These are phyloP conservation scores for Todus mexicanus DNA, from an alignment of 2,797 vertebrate genomes.

Conservation along the genomic window DNA sequence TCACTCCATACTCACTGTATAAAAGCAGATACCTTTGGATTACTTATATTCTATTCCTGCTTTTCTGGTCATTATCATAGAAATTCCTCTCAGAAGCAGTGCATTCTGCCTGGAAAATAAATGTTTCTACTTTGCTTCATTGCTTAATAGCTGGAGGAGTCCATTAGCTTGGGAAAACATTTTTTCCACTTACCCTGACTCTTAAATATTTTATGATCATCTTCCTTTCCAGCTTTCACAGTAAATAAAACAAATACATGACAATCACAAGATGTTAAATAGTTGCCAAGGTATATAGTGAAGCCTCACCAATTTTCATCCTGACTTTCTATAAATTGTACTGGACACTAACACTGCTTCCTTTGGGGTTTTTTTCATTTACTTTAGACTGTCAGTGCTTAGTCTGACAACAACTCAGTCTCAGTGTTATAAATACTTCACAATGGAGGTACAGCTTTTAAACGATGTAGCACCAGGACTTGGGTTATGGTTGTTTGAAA, in stretches of 20 bases:
- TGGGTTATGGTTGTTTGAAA: neutral
- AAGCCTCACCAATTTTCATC: neutral
- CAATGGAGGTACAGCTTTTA: neutral
- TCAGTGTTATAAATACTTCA: neutral
- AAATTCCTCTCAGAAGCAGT: conserved; percentile 21
- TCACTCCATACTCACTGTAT: neutral
- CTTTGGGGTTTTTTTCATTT: neutral
- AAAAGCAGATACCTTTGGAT: neutral
- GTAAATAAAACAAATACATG: conserved; percentile 17
- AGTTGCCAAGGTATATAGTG: neutral
- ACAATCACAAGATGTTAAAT: neutral
- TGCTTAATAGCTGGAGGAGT: conserved; percentile 45
- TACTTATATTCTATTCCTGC: neutral
- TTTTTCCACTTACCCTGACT: conserved; percentile 16
- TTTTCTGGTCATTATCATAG: conserved; percentile 3
- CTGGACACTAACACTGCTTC: neutral
- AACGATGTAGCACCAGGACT: neutral
- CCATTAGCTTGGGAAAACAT: conserved; percentile 26
- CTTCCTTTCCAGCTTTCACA: conserved; percentile 21
- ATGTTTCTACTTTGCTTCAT: conserved; percentile 37
- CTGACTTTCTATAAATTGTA: neutral
- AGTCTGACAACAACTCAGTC: neutral
- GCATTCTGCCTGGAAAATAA: conserved; percentile 26
- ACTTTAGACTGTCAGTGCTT: neutral
- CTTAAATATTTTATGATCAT: conserved; percentile 48